Base-by-base conservation (phyloP, 2,113 vertebrate species). In the Crotophaga sulcirostris region DNA sequence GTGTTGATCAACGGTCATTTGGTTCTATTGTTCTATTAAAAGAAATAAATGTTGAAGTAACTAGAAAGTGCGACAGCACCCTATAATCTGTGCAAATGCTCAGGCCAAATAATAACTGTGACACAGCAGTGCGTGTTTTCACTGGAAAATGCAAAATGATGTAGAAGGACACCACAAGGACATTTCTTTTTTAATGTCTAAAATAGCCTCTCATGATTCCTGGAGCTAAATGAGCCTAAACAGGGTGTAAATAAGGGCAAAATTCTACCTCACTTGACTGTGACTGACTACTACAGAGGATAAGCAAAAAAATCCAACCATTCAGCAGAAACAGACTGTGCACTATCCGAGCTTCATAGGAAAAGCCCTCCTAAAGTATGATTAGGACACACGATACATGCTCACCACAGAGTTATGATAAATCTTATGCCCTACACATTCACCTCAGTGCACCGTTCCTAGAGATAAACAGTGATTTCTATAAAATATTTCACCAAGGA, bases 341-440 rank as follows among this genome's bases (percentile, higher is more conserved):
- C 25, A 6, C 55, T 49, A 59, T 4, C 26, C 20, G 36, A 44
- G 29, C 9, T n/a, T 66, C 33, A 13, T 2, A 60, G 25, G 26
- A 60, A 77, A 84, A 81, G 11, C 12, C 18, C 24, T 60, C 84
- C 51, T 49, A 40, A 59, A 76, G 54, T 20, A 29, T 6, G 1
- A 45, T 7, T 68, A 81, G 54, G 34, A 76, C 17, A 59, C 28
- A 9, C 0, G 2, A 72, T 10, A 40, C 0, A n/a, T 2, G 4
- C 17, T 12, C 24, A 66, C 17, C 47, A 49, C 3, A 31, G 59
- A 52, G 16, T 2, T 47, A 8, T 21, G 21, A 44, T 36, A 49
- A 58, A n/a, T 51, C 66, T 42, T 60, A 40, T 2, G 2, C 16
- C 31, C 0, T 0, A 49, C 8, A 52, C 16, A 36, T 70, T 74